Conservation (phyloP, 2,113 vertebrate species). For the Cynoglossus semilaevis region DNA sequence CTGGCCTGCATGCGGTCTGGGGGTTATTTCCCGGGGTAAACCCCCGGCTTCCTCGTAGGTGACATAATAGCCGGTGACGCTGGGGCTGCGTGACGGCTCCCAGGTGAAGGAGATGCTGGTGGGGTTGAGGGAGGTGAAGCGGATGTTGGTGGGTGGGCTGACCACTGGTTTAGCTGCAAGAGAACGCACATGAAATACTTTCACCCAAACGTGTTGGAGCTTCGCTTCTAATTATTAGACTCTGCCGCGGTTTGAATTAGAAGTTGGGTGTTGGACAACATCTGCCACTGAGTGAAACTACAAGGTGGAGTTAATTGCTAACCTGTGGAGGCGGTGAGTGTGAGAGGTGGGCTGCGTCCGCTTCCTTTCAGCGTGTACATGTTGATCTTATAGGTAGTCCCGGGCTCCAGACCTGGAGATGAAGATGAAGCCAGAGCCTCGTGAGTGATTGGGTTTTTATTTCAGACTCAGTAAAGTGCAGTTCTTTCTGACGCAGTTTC, state of each 20-base stretch:
- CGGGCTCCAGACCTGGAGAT: conserved; percentile 94
- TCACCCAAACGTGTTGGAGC: neutral
- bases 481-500: neutral
- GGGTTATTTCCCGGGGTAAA: conserved; percentile 78
- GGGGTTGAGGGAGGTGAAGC: conserved; percentile 87
- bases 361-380: conserved; percentile 90
- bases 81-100: conserved; percentile 84
- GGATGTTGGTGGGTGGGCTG: conserved; percentile 88
- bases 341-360: conserved; percentile 86
- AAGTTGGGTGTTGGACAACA: no score
- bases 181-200: neutral
- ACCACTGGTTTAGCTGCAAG: conserved; percentile 78
- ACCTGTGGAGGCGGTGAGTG: conserved; percentile 90
- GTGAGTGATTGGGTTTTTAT: neutral
- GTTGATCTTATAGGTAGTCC: conserved; percentile 89
- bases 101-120: conserved; percentile 85
- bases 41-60: conserved; percentile 85
- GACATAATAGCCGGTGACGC: conserved; percentile 90
- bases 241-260: no score
- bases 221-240: neutral
- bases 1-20: conserved; percentile 80
- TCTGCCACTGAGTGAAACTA: neutral
- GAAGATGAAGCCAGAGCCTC: conserved; percentile 11
- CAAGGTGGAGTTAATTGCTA: conserved; percentile 19
- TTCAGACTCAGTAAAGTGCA: neutral